Evolutionary conservation across 2,888 invertebrate genomes (phyloP), one percentile per base, ranked within the genome.

Genomic region (Folsomia candida): DNA sequence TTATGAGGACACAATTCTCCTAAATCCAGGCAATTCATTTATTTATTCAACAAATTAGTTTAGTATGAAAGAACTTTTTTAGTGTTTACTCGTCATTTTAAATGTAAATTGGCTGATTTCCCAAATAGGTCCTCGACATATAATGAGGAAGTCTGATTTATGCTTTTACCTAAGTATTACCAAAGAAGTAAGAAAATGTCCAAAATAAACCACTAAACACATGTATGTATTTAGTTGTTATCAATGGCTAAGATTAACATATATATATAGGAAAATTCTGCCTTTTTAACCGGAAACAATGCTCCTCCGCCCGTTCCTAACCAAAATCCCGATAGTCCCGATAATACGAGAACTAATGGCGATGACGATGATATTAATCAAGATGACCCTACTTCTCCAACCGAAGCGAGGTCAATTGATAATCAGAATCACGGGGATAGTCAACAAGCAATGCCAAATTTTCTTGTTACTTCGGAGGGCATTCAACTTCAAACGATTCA

Each of bases 91-190:
- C n/a, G n/a, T n/a, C n/a, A n/a, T n/a, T n/a, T n/a, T n/a, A n/a
- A n/a, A n/a, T n/a, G n/a, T n/a, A n/a, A n/a, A n/a, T n/a, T n/a
- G n/a, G 37, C 37, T 4, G 37, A 9, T 37, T 37, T 37, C 14
- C 14, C 37, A 9, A 9, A 14, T 37, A 37, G 97, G 97, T 18
- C 96, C 97, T 0, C 87, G 95, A 59, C 97, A 98, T 85, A 94
- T 96, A 81, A 95, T 98, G 94, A 94, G 95, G 85, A 91, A 91
- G 82, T 92, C 92, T 80, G 97, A 98, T 84, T 94, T 94, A 26
- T 97, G 97, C 83, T 97, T 96, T 85, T 97, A 97, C 84, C 93
- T 97, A 92, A 95, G 94, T 85, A 96, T 97, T 80, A 96, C 96
- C 51, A 97, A 97, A 83, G 97, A 97, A 61, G n/a, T n/a, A n/a